Percentiles rank a stretch among this genome's conserved stretches.
Conservation (phyloP, 2,888 invertebrate species). For the Pilophorus perplexus region DNA sequence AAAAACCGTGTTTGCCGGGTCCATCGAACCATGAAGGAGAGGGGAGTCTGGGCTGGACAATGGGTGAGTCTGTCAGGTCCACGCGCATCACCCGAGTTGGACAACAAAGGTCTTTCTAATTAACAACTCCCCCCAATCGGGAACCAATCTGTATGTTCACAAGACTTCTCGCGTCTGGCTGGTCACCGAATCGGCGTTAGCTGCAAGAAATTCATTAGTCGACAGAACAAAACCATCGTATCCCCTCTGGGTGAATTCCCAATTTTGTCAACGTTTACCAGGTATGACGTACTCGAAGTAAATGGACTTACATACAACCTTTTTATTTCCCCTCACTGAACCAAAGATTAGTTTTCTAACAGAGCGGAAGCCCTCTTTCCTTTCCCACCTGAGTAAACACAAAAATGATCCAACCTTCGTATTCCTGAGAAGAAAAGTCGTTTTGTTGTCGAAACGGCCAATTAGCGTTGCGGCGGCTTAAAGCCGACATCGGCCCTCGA, state of each 20-base stretch:
- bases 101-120: constrained; percentile 13
- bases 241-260: no score
- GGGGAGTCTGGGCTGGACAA: constrained; percentile 18
- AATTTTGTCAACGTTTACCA: no score
- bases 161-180: background rate
- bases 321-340: no score
- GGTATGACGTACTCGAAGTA: no score
- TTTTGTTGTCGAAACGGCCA: constrained; percentile 37
- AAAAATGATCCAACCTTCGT: constrained; percentile 5
- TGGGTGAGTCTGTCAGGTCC: constrained; percentile 20
- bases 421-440: constrained; percentile 3
- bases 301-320: no score
- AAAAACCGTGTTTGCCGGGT: constrained; percentile 37
- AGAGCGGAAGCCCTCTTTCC: constrained; percentile 22
- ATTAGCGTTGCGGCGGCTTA: constrained; percentile 32
- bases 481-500: constrained; percentile 14
- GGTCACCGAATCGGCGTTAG: no score
- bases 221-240: no score
- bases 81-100: background rate
- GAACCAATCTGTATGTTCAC: no score
- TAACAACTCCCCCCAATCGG: no score
- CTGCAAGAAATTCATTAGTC: no score
- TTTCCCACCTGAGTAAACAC: constrained; percentile 32
- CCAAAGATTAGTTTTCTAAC: no score
- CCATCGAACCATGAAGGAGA: constrained; percentile 28